Conservation (phyloP, 1,140 invertebrate species). For the Papilio dardanus region DNA sequence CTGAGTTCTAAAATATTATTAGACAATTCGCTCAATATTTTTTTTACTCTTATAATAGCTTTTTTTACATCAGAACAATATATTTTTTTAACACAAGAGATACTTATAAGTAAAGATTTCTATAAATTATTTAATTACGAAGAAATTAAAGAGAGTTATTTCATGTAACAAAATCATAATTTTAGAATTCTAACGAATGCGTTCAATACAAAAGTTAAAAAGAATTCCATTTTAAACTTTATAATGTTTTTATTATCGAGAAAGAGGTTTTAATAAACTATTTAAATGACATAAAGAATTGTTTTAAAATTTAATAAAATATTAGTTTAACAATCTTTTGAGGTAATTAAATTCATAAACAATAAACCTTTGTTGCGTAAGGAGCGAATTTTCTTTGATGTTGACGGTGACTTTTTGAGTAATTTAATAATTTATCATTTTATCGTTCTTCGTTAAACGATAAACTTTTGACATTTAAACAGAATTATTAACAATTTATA, state of each 20-base stretch:
- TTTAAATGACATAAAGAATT: slow-evolving; percentile 1
- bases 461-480: slow-evolving; percentile 11
- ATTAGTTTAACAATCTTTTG: background rate
- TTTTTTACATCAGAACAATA: too few species aligned
- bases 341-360: slow-evolving; percentile 16
- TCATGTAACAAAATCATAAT: too few species aligned
- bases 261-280: background rate
- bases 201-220: too few species aligned
- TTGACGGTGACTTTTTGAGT: slow-evolving; percentile 7
- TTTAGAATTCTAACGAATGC: too few species aligned
- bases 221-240: too few species aligned
- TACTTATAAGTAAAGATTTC: too few species aligned
- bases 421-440: too few species aligned
- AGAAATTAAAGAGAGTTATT: too few species aligned
- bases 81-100: too few species aligned
- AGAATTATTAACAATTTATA: background rate
- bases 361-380: slow-evolving; percentile 7
- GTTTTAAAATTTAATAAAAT: background rate
- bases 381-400: slow-evolving; percentile 3
- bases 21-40: background rate
- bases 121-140: too few species aligned
- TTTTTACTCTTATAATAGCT: background rate
- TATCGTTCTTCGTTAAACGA: slow-evolving; percentile 17
- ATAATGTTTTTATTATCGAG: background rate
- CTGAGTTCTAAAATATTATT: background rate